Conservation (phyloP, 2,888 invertebrate genomes). For the Drosophila putrida region DNA sequence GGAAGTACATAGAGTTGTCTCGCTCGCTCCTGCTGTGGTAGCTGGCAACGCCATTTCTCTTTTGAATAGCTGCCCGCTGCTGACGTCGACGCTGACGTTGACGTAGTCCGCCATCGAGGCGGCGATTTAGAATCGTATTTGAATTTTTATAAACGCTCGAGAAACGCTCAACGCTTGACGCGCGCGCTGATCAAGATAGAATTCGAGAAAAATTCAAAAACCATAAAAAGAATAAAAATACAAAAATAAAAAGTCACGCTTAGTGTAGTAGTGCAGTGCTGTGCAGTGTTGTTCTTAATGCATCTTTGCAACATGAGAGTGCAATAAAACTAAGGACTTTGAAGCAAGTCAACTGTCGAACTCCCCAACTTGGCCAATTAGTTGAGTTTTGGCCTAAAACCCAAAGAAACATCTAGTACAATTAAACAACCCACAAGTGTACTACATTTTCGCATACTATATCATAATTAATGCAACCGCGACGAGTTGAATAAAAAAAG, state of each 20-base stretch:
- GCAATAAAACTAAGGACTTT: slow-evolving; percentile 44
- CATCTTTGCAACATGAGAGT: neutral
- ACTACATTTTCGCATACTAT: neutral
- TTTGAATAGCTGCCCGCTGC: slow-evolving; percentile 42
- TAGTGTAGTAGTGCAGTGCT: slow-evolving; percentile 39
- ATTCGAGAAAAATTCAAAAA: neutral
- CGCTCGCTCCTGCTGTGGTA: slow-evolving; percentile 50
- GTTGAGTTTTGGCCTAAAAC: slow-evolving; percentile 27
- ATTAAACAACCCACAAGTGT: slow-evolving; percentile 30
- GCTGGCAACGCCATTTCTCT: slow-evolving; percentile 65
- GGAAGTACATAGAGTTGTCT: slow-evolving; percentile 55
- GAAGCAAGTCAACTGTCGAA: neutral
- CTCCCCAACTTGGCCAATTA: slow-evolving; percentile 27
- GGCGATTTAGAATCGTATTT: slow-evolving; percentile 80
- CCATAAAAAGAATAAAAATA: slow-evolving; percentile 6
- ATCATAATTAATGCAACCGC: slow-evolving; percentile 38
- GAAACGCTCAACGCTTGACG: slow-evolving; percentile 77
- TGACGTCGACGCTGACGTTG: slow-evolving; percentile 56
- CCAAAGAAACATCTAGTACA: slow-evolving; percentile 27
- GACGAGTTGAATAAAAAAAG: slow-evolving; percentile 47
- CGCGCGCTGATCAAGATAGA: slow-evolving; percentile 61
- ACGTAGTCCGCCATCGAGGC: slow-evolving; percentile 53
- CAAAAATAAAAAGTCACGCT: slow-evolving; percentile 1
- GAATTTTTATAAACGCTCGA: slow-evolving; percentile 84
- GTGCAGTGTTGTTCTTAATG: slow-evolving; percentile 16